Base-by-base conservation (phyloP, 2,113 vertebrate species). In the Centrocercus urophasianus region DNA sequence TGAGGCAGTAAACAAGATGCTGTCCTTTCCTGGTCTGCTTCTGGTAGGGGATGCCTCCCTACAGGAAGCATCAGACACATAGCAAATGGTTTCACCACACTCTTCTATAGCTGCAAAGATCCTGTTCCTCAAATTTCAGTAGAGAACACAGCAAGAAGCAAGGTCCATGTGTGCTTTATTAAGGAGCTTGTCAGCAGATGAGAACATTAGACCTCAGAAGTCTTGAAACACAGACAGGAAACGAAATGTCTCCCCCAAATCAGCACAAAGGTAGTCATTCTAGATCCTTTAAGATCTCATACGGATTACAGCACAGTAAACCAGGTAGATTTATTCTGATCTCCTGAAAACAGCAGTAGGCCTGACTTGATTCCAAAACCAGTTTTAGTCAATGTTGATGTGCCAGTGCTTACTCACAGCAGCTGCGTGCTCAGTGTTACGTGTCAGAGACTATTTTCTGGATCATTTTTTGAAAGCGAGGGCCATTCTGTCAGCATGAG, bases 351-450 rank as follows among this genome's bases (percentile, higher is more conserved):
- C 89, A 93, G 81, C 84, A 95, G 91, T 84, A 82, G 66, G 87
- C 91, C 91, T 89, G 89, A 93, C 90, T 91, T 18, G 54, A 73
- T 93, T 95, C 90, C 93, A 96, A 95, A 95, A 93, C 86, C 82
- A 93, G 84, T 81, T 61, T 80, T 92, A 93, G 91, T 88, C 89
- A 90, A 25, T 93, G 93, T 88, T 95, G 87, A 91, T 96, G 89
- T 95, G 87, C 89, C 93, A 94, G 82, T 93, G 71, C 91, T 85
- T 93, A 86, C 91, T 93, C 91, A 93, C 47, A 94, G 89, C 91
- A 96, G 94, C 87, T 94, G 89, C 87, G 88, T 91, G 85, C 84
- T 91, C 78, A 72, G 0, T 74, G 72, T 70, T 64, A 56, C 4
- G 60, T 40, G 40, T 70, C 32, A 94, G 54, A 82, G 57, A 91